These are phyloP conservation scores for Panagrolaimus sp. DNA, from an alignment of 1,140 invertebrate species.

Conservation along the genomic window DNA sequence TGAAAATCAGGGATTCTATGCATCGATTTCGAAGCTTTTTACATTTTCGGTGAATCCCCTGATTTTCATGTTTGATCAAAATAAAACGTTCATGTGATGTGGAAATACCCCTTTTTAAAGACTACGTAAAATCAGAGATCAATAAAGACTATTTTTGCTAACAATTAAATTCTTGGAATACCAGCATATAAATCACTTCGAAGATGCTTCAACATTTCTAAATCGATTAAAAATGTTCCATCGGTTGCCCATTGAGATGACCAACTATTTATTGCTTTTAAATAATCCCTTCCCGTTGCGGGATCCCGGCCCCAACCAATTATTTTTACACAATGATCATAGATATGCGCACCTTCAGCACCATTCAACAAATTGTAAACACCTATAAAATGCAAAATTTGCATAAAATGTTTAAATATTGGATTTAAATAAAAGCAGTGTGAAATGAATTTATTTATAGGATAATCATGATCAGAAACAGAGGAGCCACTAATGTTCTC, in stretches of 20 bases:
- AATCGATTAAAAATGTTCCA: constrained; percentile 4
- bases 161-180: neutral
- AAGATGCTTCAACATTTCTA: constrained; percentile 2
- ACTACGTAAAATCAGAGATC: no score
- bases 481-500: no score
- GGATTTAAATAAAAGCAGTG: no score
- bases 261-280: neutral
- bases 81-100: no score
- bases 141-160: no score
- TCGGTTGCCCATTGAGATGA: neutral
- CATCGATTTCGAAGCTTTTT: no score
- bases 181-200: constrained; percentile 14
- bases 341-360: neutral
- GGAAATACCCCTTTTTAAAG: no score
- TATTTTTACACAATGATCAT: constrained; percentile 13
- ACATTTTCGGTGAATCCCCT: no score
- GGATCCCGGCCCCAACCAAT: neutral
- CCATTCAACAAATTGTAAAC: constrained; percentile 11
- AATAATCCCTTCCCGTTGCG: neutral
- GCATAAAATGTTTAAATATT: neutral
- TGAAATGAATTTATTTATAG: neutral
- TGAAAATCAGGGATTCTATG: no score
- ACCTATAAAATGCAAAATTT: neutral
- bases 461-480: no score
- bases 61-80: no score